Base-by-base conservation (phyloP, 1,140 invertebrate genomes). In the Drosophila navojoa region DNA sequence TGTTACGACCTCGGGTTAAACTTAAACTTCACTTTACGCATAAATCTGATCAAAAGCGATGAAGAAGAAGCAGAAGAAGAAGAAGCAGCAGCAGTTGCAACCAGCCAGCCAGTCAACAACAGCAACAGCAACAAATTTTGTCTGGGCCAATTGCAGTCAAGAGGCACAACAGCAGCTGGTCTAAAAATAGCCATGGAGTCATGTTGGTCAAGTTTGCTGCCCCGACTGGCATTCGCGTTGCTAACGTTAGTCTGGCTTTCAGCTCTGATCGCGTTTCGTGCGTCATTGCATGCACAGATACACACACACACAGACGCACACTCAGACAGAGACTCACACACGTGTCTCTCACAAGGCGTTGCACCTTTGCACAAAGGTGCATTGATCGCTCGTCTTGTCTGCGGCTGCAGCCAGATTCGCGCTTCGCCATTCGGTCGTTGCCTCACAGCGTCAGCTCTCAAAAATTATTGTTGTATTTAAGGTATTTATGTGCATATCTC, bases 291-390 rank as follows among this genome's bases (percentile, higher is more conserved):
- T 81, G 82, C 78, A 49, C 75, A 81, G 63, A 75, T 71, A 77
- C 58, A 69, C 57, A 42, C 54, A 52, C 60, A 59, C 60, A 63
- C 44, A 61, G 15, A 32, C 50, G 50, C 29, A 59, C 35, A 61
- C 15, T 27, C 25, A 64, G 15, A 63, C 38, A 52, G 13, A 44
- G 45, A 58, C 29, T 42, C 15, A 44, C 50, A 58, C 29, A 59
- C 35, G 49, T 70, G 75, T 71, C 73, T 59, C 61, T 72, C 55
- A 38, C 77, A 58, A 85, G 82, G 76, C 82, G 84, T 86, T 86
- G 82, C 82, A 86, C 82, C 82, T 86, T 87, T 82, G 71, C 62
- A 68, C 77, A 64, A 78, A 86, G 82, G 82, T 87, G 82, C 82
- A 86, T 87, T 87, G 82, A 86, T 86, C 82, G 82, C 67, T 15